Base-by-base conservation (phyloP, 92 coral and sea anemone genomes). In the Palythoa grandis region DNA sequence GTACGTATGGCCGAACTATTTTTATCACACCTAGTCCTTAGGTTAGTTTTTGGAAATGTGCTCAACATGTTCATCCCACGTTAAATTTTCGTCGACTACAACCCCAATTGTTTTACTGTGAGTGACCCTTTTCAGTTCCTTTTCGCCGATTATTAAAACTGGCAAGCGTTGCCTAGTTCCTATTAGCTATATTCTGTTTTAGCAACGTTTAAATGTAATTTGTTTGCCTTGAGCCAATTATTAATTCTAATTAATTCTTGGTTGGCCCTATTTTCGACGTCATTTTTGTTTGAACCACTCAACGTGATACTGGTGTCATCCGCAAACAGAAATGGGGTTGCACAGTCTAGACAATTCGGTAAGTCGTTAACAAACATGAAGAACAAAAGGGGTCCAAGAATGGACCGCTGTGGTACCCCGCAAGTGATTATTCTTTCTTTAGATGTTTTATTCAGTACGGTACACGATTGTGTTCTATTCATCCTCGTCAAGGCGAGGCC, bases 401-500 rank as follows among this genome's bases (percentile, higher is more conserved):
- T n/a, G n/a, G n/a, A n/a, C n/a, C n/a, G n/a, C n/a, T 69, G 74
- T 11, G 48, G 74, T 69, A 69, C 56, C 77, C 77, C 77, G 77
- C 60, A 74, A 74, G 35, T 74, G 20, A 74, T 74, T 39, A 17
- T 74, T 74, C 48, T 78, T 63, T 54, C n/a, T n/a, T 63, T 78
- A 78, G 70, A 78, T 52, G 19, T 23, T 50, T 56, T 63, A 78
- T 78, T 78, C 50, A 25, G 83, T 23, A 57, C 71, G 15, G 70
- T 60, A 39, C 83, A 78, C 72, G 37, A 56, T n/a, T 78, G 71
- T 65, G 56, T 78, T 12, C 71, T 78, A 37, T 65, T 65, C n/a
- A n/a, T n/a, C n/a, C n/a, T n/a, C n/a, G n/a, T n/a, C n/a, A n/a
- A n/a, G n/a, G n/a, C n/a, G n/a, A n/a, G n/a, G n/a, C n/a, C n/a